These are phyloP conservation scores for Congeria kusceri DNA, from an alignment of 2,888 invertebrate species.

Conservation along the genomic window DNA sequence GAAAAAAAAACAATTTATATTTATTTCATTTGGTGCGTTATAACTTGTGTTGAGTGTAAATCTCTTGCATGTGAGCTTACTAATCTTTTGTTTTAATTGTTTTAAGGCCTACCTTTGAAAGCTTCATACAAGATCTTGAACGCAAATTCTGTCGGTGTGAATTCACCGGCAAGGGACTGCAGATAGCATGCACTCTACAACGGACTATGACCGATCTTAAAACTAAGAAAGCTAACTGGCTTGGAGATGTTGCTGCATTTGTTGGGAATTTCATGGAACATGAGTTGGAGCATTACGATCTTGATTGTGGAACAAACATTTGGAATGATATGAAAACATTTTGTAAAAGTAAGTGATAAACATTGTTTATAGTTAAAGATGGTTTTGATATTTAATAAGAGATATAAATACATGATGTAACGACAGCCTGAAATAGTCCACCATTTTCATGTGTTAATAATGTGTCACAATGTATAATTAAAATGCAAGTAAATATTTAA, in stretches of 20 bases:
- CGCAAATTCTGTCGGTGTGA: conserved; percentile 6
- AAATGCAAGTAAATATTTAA: too few species aligned
- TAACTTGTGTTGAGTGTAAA: too few species aligned
- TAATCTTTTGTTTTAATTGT: not conserved
- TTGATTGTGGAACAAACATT: not conserved
- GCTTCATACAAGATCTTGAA: conserved; percentile 16
- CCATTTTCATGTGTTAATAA: too few species aligned
- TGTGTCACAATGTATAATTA: too few species aligned
- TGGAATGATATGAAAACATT: not conserved
- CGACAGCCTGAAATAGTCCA: too few species aligned
- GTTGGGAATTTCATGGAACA: conserved; percentile 1
- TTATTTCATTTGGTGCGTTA: too few species aligned
- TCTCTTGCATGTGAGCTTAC: too few species aligned
- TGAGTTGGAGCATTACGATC: conserved; percentile 3
- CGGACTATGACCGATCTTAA: conserved; percentile 14
- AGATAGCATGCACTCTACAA: conserved; percentile 28
- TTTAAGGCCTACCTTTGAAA: conserved; percentile 26
- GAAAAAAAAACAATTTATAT: too few species aligned
- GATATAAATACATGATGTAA: too few species aligned
- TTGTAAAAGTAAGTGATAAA: conserved; percentile 16
- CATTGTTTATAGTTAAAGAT: not conserved
- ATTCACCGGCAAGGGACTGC: conserved; percentile 3
- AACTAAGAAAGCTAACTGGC: conserved; percentile 1
- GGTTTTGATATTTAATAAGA: too few species aligned
- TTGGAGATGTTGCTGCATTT: conserved; percentile 2